Evolutionary conservation across 2,113 vertebrate genomes (phyloP).

Genomic region (Leucosticte australis): DNA sequence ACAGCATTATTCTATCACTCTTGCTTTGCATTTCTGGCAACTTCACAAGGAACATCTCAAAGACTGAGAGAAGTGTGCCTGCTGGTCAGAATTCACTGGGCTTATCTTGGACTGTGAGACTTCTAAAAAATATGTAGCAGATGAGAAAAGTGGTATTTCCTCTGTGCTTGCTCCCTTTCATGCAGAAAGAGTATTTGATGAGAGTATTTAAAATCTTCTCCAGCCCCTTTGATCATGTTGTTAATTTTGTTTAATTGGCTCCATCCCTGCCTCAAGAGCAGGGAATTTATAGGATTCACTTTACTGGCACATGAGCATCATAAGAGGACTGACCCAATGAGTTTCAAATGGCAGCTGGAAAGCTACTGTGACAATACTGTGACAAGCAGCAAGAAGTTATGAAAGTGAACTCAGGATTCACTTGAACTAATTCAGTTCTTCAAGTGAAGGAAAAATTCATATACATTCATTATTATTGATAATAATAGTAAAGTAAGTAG

Average conservation of each 20-base stretch:
- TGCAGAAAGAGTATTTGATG: background rate
- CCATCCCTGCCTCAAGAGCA: background rate
- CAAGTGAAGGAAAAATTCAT: background rate
- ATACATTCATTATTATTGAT: background rate
- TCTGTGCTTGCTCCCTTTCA: background rate
- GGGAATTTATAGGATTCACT: background rate
- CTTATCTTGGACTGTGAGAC: background rate
- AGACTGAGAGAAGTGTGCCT: background rate
- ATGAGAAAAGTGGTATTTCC: background rate
- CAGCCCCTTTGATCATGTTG: background rate
- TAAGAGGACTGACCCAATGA: background rate
- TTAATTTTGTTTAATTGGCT: background rate
- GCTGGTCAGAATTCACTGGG: background rate
- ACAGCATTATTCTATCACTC: slow-evolving; percentile 11
- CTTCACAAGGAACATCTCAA: background rate
- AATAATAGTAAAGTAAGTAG: background rate
- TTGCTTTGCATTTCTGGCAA: slow-evolving; percentile 6
- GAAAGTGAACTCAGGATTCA: background rate
- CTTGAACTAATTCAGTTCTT: background rate
- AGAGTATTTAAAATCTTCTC: background rate
- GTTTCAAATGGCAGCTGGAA: background rate
- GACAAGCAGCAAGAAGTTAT: background rate
- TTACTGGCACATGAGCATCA: background rate
- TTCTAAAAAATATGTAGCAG: background rate
- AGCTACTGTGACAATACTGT: background rate